phyloP scores from a whole-genome alignment of 1,140 invertebrate genomes.

The Halyomorpha halys region DNA sequence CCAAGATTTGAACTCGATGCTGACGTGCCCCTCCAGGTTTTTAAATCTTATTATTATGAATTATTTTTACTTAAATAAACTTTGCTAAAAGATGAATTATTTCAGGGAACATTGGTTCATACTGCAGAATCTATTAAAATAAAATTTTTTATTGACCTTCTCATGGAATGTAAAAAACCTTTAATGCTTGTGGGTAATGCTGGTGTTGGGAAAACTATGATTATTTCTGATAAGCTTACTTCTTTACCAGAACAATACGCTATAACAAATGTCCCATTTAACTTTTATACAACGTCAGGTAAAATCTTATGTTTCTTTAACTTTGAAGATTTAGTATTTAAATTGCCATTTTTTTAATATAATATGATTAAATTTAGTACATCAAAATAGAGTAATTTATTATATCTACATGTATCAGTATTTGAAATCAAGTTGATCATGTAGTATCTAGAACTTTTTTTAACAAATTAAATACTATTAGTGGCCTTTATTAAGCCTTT shows the following conservation, averaged over 20 bases:
- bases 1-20: constrained; percentile 84
- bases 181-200: constrained; percentile 90
- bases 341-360: no score
- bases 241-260: constrained; percentile 75
- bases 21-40: constrained; percentile 79
- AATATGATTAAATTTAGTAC: no score
- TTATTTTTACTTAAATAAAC: background rate
- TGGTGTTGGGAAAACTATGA: constrained; percentile 81
- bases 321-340: no score
- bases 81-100: background rate
- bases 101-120: constrained; percentile 77
- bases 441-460: no score
- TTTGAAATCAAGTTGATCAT: no score
- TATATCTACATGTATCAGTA: no score
- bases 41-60: background rate
- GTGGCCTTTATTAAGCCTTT: no score
- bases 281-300: constrained; percentile 87
- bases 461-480: no score
- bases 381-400: no score
- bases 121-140: constrained; percentile 87
- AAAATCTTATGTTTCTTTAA: background rate
- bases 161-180: constrained; percentile 79
- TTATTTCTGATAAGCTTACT: constrained; percentile 76
- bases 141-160: constrained; percentile 76
- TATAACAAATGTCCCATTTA: constrained; percentile 86